Percentiles rank a stretch among this genome's conserved stretches.
These are phyloP conservation scores for Cyanoliseus patagonus DNA, from an alignment of 2,113 vertebrate genomes.

Conservation along the genomic window DNA sequence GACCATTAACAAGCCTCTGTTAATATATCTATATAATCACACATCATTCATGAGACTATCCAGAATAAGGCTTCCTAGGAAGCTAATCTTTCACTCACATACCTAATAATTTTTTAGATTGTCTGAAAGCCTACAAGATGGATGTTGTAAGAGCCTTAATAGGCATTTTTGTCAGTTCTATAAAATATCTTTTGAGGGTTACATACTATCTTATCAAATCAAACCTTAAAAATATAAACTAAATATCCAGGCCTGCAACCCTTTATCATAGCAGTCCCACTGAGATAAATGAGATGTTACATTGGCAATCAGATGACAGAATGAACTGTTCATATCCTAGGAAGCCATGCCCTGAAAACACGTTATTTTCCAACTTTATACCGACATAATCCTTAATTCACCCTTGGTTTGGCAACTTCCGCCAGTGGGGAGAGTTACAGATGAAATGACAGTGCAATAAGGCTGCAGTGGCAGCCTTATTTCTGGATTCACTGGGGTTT, in stretches of 20 bases:
- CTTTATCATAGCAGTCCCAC: not conserved
- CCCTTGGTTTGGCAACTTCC: not conserved
- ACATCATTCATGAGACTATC: not conserved
- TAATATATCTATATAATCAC: not conserved
- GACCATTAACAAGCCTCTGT: not conserved
- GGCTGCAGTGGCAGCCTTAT: slow-evolving; percentile 7
- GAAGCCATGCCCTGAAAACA: not conserved
- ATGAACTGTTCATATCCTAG: not conserved
- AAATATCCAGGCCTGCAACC: not conserved
- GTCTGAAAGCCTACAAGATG: not conserved
- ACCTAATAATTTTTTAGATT: not conserved
- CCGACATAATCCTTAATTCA: not conserved
- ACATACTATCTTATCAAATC: not conserved
- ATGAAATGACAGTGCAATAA: not conserved
- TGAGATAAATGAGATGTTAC: not conserved
- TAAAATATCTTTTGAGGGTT: not conserved
- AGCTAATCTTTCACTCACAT: not conserved
- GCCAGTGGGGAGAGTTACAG: not conserved
- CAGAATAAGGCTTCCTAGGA: not conserved
- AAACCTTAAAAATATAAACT: not conserved
- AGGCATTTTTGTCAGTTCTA: not conserved
- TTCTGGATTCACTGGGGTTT: slow-evolving; percentile 35
- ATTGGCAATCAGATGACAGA: not conserved
- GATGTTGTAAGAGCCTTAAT: not conserved
- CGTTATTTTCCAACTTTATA: not conserved